These are phyloP conservation scores for Catostylus mosaicus DNA, from an alignment of 30 jellyfish, hydroid and myxozoan genomes.

Conservation along the genomic window DNA sequence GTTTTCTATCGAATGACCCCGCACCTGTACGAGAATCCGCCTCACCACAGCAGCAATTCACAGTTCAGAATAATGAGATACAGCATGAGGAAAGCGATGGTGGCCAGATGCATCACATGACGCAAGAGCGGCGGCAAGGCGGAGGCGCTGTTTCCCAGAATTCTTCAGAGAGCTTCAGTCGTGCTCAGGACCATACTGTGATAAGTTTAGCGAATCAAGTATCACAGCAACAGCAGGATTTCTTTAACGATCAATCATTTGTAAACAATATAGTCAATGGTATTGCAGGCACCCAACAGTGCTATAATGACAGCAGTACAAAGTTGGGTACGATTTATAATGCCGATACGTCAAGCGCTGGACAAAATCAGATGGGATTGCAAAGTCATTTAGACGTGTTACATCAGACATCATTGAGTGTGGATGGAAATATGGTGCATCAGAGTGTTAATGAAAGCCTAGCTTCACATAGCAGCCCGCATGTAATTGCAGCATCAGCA, in stretches of 20 bases:
- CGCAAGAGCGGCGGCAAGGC: constrained; percentile 5
- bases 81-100: background rate
- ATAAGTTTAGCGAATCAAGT: background rate
- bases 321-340: background rate
- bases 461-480: background rate
- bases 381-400: background rate
- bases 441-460: background rate
- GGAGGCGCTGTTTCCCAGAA: background rate
- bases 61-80: background rate
- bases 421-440: background rate
- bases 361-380: constrained; percentile 7
- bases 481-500: background rate
- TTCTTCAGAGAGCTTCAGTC: background rate
- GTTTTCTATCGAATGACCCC: background rate
- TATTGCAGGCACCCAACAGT: background rate
- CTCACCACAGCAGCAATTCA: background rate
- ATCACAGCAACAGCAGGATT: constrained; percentile 13
- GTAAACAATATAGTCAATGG: background rate
- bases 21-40: background rate
- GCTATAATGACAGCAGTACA: background rate
- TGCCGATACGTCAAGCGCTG: background rate
- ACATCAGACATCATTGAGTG: constrained; percentile 7
- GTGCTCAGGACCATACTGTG: constrained; percentile 4
- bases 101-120: background rate
- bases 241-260: background rate